Percentiles rank a stretch among this genome's conserved stretches.
Conservation (phyloP, 2,797 vertebrate genomes). For the Sebastes aleutianus region DNA sequence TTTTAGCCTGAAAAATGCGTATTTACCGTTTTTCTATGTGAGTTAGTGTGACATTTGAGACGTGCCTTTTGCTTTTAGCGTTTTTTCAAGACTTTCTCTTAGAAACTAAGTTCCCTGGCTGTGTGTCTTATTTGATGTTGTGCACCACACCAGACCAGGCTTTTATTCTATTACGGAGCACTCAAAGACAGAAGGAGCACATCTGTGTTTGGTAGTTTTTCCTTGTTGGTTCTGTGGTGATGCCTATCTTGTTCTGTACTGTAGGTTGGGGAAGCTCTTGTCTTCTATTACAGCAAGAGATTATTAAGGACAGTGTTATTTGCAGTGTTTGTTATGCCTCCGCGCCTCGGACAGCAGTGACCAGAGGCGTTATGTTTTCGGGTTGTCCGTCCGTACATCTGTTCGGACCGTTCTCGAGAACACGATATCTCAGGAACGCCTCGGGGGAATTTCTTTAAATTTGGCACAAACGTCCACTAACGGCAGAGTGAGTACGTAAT, state of each 20-base stretch:
- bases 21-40: neutral
- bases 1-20: neutral
- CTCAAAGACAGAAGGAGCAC: conserved; percentile 38
- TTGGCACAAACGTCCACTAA: too few species aligned
- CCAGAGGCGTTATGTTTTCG: too few species aligned
- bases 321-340: neutral
- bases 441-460: too few species aligned
- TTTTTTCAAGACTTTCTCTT: neutral
- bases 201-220: conserved; percentile 5
- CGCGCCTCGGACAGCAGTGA: too few species aligned
- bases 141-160: conserved; percentile 7
- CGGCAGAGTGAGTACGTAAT: too few species aligned
- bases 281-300: neutral
- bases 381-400: too few species aligned
- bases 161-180: conserved; percentile 63
- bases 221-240: conserved; percentile 11
- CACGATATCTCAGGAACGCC: too few species aligned
- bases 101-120: neutral
- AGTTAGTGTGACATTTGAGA: neutral
- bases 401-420: too few species aligned
- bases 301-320: neutral
- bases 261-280: neutral
- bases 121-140: conserved; percentile 25
- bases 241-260: neutral
- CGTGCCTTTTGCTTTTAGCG: conserved; percentile 14